Evolutionary conservation across 2,888 invertebrate genomes (phyloP).

Genomic region (Anaspis maculata): DNA sequence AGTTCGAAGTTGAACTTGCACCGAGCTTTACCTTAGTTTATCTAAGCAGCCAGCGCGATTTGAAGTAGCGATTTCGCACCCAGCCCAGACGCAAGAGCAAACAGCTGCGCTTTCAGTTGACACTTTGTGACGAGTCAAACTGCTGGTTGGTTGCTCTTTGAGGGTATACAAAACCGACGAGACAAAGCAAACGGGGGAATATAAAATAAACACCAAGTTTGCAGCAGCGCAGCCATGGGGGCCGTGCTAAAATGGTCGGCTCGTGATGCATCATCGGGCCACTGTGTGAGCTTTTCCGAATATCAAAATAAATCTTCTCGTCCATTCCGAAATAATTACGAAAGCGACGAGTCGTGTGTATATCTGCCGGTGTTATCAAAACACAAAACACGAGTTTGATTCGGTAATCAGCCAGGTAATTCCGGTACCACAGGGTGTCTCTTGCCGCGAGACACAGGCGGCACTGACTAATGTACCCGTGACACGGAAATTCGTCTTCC

Average conservation of each 20-base stretch:
- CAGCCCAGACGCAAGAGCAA: too few relatives aligned
- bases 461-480: constrained; percentile 32
- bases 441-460: constrained; percentile 30
- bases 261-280: too few relatives aligned
- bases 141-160: constrained; percentile 13
- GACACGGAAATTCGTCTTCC: too few relatives aligned
- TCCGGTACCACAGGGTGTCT: constrained; percentile 43
- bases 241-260: too few relatives aligned
- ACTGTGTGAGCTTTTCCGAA: too few relatives aligned
- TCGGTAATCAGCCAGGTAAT: constrained; percentile 39
- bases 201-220: constrained; percentile 23
- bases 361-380: constrained; percentile 29
- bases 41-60: too few relatives aligned
- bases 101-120: constrained; percentile 26
- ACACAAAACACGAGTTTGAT: constrained; percentile 35
- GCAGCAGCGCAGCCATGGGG: constrained; percentile 28
- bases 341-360: constrained; percentile 10
- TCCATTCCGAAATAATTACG: neutral
- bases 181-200: constrained; percentile 12
- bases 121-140: constrained; percentile 19
- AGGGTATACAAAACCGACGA: constrained; percentile 10
- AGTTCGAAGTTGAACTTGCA: too few relatives aligned
- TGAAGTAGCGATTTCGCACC: too few relatives aligned
- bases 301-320: neutral
- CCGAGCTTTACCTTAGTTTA: too few relatives aligned